Base-by-base conservation (phyloP, 2,888 invertebrate genomes). In the Villa cingulata region DNA sequence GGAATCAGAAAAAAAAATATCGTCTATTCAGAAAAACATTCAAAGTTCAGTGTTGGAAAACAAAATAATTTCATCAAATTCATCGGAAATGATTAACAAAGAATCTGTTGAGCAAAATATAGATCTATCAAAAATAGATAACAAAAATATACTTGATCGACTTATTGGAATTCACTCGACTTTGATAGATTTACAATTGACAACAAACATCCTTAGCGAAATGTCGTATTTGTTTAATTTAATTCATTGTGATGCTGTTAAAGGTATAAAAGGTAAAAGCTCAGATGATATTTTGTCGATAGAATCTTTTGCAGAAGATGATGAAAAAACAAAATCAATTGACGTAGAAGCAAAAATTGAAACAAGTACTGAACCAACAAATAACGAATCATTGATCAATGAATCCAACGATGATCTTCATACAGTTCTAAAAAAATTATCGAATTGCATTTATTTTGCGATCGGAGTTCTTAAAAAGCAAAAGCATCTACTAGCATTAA, bases 381-480 rank as follows among this genome's bases (percentile, higher is more conserved):
- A n/a, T n/a, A n/a, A n/a, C n/a, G n/a, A n/a, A n/a, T n/a, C n/a
- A n/a, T n/a, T 48, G 43, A 51, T 48, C 40, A 48, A 50, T 37
- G 16, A 17, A 29, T 43, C 20, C 19, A 36, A 37, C 39, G 5
- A 38, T 20, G 51, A 54, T 20, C 43, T 51, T 12, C 61, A 66
- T 17, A 63, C 57, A 59, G 55, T 77, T 42, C 56, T 79, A 14
- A 70, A 70, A 52, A 68, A 66, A 9, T 64, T 76, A 46, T 78
- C 82, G 53, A 85, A 89, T 60, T 79, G 84, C 57, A 76, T 86
- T 4, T 88, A 83, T 69, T 90, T 89, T 70, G 78, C 86, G 19
- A 69, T 78, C 0, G 72, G 73, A 48, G 76, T 82, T 1, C 65
- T 90, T 27, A 74, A 77, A 62, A 68, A 72, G 23, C 76, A 80